Base-by-base conservation (phyloP, 1,140 invertebrate species). In the Bradynema listronoti region DNA sequence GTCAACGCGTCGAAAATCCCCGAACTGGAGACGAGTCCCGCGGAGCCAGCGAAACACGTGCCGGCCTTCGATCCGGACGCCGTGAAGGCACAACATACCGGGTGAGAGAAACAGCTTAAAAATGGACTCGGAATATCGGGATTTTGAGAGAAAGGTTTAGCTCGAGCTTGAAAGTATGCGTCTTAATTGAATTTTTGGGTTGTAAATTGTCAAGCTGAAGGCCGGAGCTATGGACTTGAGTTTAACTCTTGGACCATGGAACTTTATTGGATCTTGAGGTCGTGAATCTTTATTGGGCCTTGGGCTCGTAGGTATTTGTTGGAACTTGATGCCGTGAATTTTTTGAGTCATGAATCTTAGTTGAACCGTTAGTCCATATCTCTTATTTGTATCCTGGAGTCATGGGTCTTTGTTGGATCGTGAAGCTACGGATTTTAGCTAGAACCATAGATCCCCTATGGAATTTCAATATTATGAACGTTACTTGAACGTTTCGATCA, bases 21-120 rank as follows among this genome's bases (percentile, higher is more conserved):
- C 16, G 49, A 27, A 58, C 14, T n/a, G 29, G 56, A 63, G 45
- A 52, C 54, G 52, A 30, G 27, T 50, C 58, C 19, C 56, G 52
- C 14, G 58, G 58, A 60, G 42, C 41, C 7, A 63, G 55, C 19
- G 6, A 25, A 69, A 19, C 73, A 76, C 54, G 41, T 71, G 25
- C 57, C 75, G n/a, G 50, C 65, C 0, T 73, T 78, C 57, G 39
- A 78, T 43, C 73, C 75, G 7, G 58, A 73, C 5, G 61, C 64
- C 39, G 55, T 62, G 1, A 16, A 61, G 19, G 56, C 57, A 24
- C 36, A 65, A 30, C 72, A 76, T 46, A 65, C 66, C 45, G 75
- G 73, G 72, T 74, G 50, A 65, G 52, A n/a, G n/a, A n/a, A n/a
- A n/a, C n/a, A 34, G 19, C 2, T 36, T 63, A 56, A 58, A 22